Evolutionary conservation across 2,113 vertebrate species (phyloP), one percentile per base, ranked within the genome.

Genomic region (Sceloporus tristichus): DNA sequence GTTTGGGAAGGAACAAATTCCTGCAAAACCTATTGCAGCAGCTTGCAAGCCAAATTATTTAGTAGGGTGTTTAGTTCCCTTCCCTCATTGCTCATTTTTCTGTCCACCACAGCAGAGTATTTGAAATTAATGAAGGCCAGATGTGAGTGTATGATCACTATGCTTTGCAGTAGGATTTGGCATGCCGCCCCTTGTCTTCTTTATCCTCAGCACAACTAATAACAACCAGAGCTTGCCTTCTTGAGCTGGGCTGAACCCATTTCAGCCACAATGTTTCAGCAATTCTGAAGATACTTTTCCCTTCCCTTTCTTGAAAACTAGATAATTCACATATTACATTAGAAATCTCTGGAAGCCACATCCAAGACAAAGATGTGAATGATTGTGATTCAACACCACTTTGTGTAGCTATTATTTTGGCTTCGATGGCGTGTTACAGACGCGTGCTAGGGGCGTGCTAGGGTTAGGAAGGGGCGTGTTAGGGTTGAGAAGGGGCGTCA

Each of bases 81-180:
- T 38, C 66, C 62, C 73, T 40, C 13, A 16, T 53, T 66, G 48
- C 70, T 0, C 2, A 87, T 89, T 94, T 70, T 90, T 94, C 81
- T 88, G 73, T 89, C 82, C 94, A 95, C 3, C 94, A 95, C 3
- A 0, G 90, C 91, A 91, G 92, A 94, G 81, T 82, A 89, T 70
- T 95, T 94, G 94, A 82, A 89, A 90, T 88, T 95, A 96, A 95
- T 94, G 90, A 94, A 94, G 93, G 82, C 94, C 94, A 95, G 92
- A 94, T 91, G 93, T 79, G 92, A 89, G 92, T 54, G 90, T 80
- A 90, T 91, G 79, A 93, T 93, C 85, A 27, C 86, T 94, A 76
- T 82, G 85, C 93, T 91, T 91, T 91, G 90, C 90, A 94, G 85
- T 80, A 93, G 94, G 88, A 4, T 59, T 91, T 95, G 94, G 94